These are phyloP conservation scores for Corydoras maculifer DNA, from an alignment of 2,113 vertebrate genomes.

Conservation along the genomic window DNA sequence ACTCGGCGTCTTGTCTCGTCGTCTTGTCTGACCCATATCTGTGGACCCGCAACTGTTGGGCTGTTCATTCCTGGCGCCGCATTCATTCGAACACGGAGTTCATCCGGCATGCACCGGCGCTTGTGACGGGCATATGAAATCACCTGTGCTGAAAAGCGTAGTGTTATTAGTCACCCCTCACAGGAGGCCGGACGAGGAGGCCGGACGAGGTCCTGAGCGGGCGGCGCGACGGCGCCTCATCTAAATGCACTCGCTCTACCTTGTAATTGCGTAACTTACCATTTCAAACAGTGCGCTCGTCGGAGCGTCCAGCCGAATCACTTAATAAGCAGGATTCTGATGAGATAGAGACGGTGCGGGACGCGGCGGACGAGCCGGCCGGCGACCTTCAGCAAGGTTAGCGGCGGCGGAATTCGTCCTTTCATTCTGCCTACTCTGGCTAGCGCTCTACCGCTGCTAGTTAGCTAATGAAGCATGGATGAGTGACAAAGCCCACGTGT, in stretches of 20 bases:
- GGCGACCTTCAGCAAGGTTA: slow-evolving; percentile 44
- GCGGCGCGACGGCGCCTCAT: slow-evolving; percentile 8
- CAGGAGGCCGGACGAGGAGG: slow-evolving; percentile 7
- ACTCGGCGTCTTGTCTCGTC: too few species aligned
- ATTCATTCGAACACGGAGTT: too few species aligned
- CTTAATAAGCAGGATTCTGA: slow-evolving; percentile 41
- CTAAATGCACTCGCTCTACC: slow-evolving; percentile 23
- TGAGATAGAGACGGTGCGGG: slow-evolving; percentile 32
- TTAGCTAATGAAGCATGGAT: slow-evolving; percentile 47
- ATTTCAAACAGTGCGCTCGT: slow-evolving; percentile 40
- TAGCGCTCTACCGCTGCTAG: slow-evolving; percentile 16
- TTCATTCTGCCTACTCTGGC: slow-evolving; percentile 27
- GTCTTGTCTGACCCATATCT: too few species aligned
- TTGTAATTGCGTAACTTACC: slow-evolving; percentile 42
- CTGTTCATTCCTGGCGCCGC: too few species aligned
- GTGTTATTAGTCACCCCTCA: slow-evolving; percentile 6
- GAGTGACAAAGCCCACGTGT: slow-evolving; percentile 47
- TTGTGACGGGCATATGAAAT: slow-evolving; percentile 23
- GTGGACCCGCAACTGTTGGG: too few species aligned
- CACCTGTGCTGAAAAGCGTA: not conserved
- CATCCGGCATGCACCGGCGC: not conserved
- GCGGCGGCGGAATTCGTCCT: slow-evolving; percentile 30
- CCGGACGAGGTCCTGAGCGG: not conserved
- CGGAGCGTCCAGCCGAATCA: slow-evolving; percentile 39
- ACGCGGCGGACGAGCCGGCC: slow-evolving; percentile 26